Evolutionary conservation across 2,113 vertebrate genomes (phyloP).

Genomic region (Columba livia): DNA sequence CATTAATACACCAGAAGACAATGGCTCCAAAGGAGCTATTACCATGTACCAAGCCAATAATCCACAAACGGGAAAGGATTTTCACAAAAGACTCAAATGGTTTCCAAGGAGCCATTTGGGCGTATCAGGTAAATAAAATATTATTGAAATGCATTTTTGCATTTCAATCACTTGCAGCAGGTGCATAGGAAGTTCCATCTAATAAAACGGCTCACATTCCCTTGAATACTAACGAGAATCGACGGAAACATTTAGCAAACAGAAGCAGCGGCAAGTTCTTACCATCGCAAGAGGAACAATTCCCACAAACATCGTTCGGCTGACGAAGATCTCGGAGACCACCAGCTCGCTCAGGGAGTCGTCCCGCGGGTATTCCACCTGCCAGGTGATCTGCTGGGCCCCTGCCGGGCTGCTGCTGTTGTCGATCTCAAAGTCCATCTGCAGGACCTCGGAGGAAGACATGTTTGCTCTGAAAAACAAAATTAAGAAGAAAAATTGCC

Average conservation of each 20-base stretch:
- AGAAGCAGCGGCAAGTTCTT: slow-evolving; percentile 25
- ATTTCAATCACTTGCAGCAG: slow-evolving; percentile 46
- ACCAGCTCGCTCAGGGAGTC: slow-evolving; percentile 74
- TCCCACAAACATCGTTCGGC: slow-evolving; percentile 82
- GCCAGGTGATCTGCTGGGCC: slow-evolving; percentile 91
- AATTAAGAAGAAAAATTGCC: background rate
- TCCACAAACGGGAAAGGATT: slow-evolving; percentile 16
- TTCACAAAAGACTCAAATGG: background rate
- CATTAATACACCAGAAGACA: background rate
- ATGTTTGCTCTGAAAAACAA: slow-evolving; percentile 76
- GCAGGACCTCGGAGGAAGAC: slow-evolving; percentile 87
- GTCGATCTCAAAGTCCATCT: slow-evolving; percentile 91
- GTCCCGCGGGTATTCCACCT: slow-evolving; percentile 83
- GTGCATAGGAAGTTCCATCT: background rate
- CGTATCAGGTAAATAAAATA: slow-evolving; percentile 54
- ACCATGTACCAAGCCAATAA: slow-evolving; percentile 1
- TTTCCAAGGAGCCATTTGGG: slow-evolving; percentile 35
- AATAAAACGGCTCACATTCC: background rate
- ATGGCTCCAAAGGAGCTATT: slow-evolving; percentile 26
- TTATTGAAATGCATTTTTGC: slow-evolving; percentile 15
- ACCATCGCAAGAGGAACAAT: slow-evolving; percentile 91
- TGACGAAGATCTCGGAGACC: slow-evolving; percentile 90
- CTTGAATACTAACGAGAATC: background rate
- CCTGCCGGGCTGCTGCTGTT: slow-evolving; percentile 84
- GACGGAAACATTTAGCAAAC: background rate